Percentiles rank a stretch among this genome's conserved stretches.
Evolutionary conservation across 1,140 invertebrate species (phyloP).

Genomic region (Rhopalosiphum padi): DNA sequence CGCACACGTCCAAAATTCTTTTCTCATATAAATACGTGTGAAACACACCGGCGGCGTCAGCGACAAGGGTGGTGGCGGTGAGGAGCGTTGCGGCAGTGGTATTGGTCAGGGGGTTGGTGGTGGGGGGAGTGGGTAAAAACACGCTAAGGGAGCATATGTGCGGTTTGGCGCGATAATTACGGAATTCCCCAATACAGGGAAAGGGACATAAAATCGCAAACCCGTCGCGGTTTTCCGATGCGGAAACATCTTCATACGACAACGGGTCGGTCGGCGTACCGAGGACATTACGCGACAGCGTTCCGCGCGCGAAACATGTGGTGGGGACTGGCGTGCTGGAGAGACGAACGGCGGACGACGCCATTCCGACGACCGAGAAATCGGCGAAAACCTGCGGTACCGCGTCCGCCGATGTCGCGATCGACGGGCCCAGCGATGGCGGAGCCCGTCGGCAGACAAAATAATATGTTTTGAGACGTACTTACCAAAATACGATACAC

Average conservation of each 20-base stretch:
- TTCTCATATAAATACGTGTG: constrained; percentile 23
- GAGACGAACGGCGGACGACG: constrained; percentile 27
- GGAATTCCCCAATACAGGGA: background rate
- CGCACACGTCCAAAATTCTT: constrained; percentile 30
- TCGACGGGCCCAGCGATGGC: background rate
- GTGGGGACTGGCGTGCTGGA: constrained; percentile 36
- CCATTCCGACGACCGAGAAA: constrained; percentile 36
- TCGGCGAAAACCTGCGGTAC: background rate
- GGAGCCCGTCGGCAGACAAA: background rate
- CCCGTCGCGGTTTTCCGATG: background rate
- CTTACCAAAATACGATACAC: constrained; percentile 52
- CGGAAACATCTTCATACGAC: background rate
- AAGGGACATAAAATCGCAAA: background rate
- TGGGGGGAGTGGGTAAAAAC: background rate
- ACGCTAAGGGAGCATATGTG: constrained; percentile 21
- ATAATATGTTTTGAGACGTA: background rate
- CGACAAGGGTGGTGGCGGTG: background rate
- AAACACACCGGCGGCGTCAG: background rate
- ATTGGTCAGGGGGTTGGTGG: background rate
- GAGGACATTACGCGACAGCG: background rate
- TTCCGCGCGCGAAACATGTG: constrained; percentile 32
- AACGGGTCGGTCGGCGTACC: background rate
- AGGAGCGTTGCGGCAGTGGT: background rate
- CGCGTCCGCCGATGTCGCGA: background rate
- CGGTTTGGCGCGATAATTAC: constrained; percentile 35